Base-by-base conservation (phyloP, 23 tunicate species). In the Corella eumyota region DNA sequence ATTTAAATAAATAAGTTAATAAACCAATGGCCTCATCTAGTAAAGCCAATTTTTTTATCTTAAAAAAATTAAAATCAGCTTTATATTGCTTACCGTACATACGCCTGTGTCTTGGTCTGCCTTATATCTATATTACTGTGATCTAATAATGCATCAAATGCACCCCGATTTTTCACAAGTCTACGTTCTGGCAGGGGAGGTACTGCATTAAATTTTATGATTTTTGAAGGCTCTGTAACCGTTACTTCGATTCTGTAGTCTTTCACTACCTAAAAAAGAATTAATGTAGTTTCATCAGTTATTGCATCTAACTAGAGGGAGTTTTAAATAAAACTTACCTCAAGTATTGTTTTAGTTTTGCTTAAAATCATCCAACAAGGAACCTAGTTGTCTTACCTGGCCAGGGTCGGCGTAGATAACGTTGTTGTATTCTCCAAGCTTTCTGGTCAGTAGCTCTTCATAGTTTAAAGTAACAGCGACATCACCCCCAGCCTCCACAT, bases 391-490 rank as follows among this genome's bases (percentile, higher is more conserved):
- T 17, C 13, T 62, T 62, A 73, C 79, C 62, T 73, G 79, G 1
- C 79, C 79, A 47, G 79, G 79, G 22, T 73, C 66, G 34, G 66
- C 67, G 24, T 36, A 52, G 28, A 73, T 60, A 52, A 51, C 79
- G 56, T 73, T 69, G 24, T 73, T 36, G 55, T 73, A 73, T 17
- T 28, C 51, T 23, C 70, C 60, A 20, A 73, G 69, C 45, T 33
- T 73, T n/a, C 79, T 32, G 36, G 62, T 73, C 59, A 73, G 60
- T n/a, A 73, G 70, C 52, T 73, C 70, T 50, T 73, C 62, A 35
- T 73, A 73, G 1, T 47, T 62, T 36, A 73, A 51, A 4, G 19
- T n/a, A 32, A 73, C 62, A 32, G 79, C 50, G 34, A 73, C 79
- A 19, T 25, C 58, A 50, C 72, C 45, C 11, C 66, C 72, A 1